Conservation (phyloP, 2,797 vertebrate genomes). For the Gephyroberyx darwinii region DNA sequence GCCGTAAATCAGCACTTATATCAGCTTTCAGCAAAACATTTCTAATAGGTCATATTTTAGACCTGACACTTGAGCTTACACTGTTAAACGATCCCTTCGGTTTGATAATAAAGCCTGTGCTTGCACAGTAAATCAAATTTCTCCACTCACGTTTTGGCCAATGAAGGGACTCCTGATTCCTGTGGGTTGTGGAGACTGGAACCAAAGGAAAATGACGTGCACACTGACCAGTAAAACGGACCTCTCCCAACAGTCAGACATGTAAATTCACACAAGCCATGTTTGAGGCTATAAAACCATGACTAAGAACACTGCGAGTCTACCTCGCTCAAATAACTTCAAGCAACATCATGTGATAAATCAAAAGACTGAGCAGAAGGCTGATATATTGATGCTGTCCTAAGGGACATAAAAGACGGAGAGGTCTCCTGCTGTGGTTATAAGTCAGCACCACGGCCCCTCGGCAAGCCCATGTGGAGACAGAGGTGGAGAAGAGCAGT, state of each 20-base stretch:
- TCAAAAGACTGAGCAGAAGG: constrained; percentile 37
- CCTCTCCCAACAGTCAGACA: constrained; percentile 15
- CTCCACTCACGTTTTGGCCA: constrained; percentile 44
- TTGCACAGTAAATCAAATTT: constrained; percentile 60
- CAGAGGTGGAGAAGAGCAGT: constrained; percentile 81
- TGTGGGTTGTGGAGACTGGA: constrained; percentile 36
- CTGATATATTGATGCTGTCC: constrained; percentile 60
- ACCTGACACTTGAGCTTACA: constrained; percentile 54
- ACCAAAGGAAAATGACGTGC: constrained; percentile 40
- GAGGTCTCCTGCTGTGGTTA: constrained; percentile 83
- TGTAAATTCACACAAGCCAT: constrained; percentile 43
- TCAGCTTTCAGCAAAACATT: constrained; percentile 77
- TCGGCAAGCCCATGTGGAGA: constrained; percentile 81
- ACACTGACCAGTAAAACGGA: constrained; percentile 33
- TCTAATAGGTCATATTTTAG: constrained; percentile 89
- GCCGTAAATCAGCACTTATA: constrained; percentile 73
- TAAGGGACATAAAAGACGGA: constrained; percentile 74
- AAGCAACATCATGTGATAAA: constrained; percentile 48
- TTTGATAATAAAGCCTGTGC: constrained; percentile 53
- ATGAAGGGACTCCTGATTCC: constrained; percentile 27
- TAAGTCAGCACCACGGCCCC: constrained; percentile 81
- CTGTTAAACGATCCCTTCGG: constrained; percentile 65
- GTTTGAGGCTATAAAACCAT: constrained; percentile 41
- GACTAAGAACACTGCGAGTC: constrained; percentile 30
- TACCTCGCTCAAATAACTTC: constrained; percentile 41